A percentile compares a stretch with the other conserved stretches of the same genome.
Evolutionary conservation across 2,888 invertebrate genomes (phyloP).

Genomic region (Harpalus rufipes): DNA sequence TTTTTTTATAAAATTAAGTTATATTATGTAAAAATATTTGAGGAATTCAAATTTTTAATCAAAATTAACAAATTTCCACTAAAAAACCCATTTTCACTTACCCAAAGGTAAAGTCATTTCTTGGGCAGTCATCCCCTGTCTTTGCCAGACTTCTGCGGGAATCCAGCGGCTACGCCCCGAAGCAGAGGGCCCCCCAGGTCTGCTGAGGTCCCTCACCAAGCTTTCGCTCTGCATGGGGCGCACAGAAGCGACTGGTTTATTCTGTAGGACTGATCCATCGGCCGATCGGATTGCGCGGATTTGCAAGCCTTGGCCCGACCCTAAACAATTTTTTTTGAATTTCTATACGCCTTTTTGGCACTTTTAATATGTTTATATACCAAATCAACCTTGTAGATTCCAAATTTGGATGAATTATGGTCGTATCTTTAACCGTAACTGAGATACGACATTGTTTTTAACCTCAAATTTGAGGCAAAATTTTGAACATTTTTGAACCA

Average conservation of each 20-base stretch:
- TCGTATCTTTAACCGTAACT: too few relatives aligned
- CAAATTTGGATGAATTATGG: too few relatives aligned
- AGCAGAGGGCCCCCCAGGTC: constrained; percentile 71
- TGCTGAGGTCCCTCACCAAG: constrained; percentile 72
- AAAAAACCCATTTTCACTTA: constrained; percentile 72
- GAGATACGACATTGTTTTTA: too few relatives aligned
- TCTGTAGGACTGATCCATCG: constrained; percentile 56
- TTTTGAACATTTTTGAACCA: too few relatives aligned
- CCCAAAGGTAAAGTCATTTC: constrained; percentile 95
- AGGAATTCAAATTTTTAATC: too few relatives aligned
- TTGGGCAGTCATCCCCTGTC: constrained; percentile 96
- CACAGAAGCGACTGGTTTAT: constrained; percentile 81
- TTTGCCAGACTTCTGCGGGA: constrained; percentile 93
- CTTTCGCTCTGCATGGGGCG: constrained; percentile 89
- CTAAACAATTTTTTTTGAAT: not conserved
- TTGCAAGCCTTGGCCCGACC: constrained; percentile 59
- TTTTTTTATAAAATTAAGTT: too few relatives aligned
- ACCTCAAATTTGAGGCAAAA: too few relatives aligned
- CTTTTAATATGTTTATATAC: too few relatives aligned
- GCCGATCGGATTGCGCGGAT: constrained; percentile 61
- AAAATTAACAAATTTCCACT: too few relatives aligned
- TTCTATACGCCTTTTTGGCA: not conserved
- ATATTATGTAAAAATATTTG: too few relatives aligned
- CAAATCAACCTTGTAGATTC: too few relatives aligned
- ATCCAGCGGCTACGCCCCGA: constrained; percentile 83